Evolutionary conservation across 2,888 invertebrate species (phyloP), one percentile per base, ranked within the genome.

Genomic region (Gibbula magus): DNA sequence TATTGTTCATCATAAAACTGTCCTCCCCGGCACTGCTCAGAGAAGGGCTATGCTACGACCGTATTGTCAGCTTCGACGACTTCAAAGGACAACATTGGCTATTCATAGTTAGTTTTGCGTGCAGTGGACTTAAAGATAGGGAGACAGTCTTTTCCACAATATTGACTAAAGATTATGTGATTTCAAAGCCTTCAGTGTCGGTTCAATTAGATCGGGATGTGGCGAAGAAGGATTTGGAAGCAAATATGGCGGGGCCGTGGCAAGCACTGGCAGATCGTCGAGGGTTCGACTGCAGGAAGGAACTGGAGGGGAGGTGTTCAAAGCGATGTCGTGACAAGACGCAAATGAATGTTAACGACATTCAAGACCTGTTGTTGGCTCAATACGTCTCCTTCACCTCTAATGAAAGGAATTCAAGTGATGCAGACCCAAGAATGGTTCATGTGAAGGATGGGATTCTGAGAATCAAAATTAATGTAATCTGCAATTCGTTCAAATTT

Each of bases 151-250:
- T 39, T 70, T 32, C 70, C 70, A 70, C 29, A 70, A 70, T 70
- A 70, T 70, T 70, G 70, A 70, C 70, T 70, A 39, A 70, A 70
- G 70, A 70, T 70, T 70, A 70, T 70, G 70, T 70, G 70, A 70
- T 70, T 61, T 70, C 70, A 70, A 70, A 32, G 70, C 70, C 70
- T 70, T 70, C 32, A 20, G 70, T 70, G 32, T 70, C 29, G 70
- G 29, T 70, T 70, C 70, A 70, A 70, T 70, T 70, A 70, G 70
- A 32, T 35, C 18, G 70, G 18, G 61, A 61, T 29, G 29, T 61
- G 29, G 61, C 25, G 29, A 61, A 61, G 61, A 29, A n/a, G 61
- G 25, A 61, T 61, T 61, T 61, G 61, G 61, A 29, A 16, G 61
- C 61, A 61, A 61, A 61, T 61, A 61, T 25, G 61, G 29, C 61